These are phyloP conservation scores for Schizaphis graminum DNA, from an alignment of 2,888 invertebrate species.

Conservation along the genomic window DNA sequence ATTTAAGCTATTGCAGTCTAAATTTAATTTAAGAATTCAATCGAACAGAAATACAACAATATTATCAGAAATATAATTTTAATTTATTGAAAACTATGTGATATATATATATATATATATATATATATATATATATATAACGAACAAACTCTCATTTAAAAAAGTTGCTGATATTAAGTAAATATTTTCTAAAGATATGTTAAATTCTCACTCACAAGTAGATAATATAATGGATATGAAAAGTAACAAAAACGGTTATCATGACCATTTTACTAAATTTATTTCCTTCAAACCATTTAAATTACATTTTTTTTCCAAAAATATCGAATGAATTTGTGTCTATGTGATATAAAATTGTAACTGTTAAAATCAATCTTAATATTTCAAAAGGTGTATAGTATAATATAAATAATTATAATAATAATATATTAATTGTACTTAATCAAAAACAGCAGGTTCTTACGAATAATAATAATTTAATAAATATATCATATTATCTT, in stretches of 20 bases:
- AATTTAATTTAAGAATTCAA: neutral
- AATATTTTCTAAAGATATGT: neutral
- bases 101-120: no score
- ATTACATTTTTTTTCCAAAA: no score
- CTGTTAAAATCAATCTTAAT: no score
- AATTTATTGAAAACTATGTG: neutral
- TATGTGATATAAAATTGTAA: no score
- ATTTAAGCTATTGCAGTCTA: neutral
- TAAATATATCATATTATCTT: no score
- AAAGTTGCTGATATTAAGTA: neutral
- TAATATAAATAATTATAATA: no score
- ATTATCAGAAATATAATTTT: neutral
- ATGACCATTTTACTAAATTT: neutral
- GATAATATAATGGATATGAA: neutral
- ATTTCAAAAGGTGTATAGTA: no score
- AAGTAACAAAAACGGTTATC: neutral
- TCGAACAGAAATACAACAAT: neutral
- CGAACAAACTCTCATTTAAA: neutral
- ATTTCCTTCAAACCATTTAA: neutral
- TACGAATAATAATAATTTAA: no score
- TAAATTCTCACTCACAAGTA: neutral
- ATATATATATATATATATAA: neutral
- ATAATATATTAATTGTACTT: no score
- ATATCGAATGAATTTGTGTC: no score
- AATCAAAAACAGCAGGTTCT: no score